Conservation (phyloP, 2,797 vertebrate species). For the Sebastes steindachneri region DNA sequence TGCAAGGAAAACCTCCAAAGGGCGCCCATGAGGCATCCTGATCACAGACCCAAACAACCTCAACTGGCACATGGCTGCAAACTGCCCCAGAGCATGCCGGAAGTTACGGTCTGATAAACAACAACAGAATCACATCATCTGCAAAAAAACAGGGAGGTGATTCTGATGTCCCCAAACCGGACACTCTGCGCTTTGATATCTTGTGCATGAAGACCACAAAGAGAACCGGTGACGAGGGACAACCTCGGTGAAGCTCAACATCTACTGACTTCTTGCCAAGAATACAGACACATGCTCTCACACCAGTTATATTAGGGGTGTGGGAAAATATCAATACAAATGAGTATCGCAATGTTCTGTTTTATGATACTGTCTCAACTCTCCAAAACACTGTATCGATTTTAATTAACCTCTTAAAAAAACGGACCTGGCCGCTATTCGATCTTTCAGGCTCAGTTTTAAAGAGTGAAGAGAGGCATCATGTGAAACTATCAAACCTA, state of each 20-base stretch:
- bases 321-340: accelerated
- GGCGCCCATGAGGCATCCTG: not conserved
- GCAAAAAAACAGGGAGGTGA: not conserved
- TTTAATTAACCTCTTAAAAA: no score
- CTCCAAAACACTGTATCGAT: no score
- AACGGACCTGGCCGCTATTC: accelerated
- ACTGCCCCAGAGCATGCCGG: not conserved
- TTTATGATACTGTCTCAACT: no score
- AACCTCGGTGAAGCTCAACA: not conserved
- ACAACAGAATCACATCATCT: not conserved
- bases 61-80: not conserved
- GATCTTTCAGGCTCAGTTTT: no score
- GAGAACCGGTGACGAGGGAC: not conserved
- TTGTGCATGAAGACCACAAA: not conserved
- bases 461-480: no score
- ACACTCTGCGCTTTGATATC: not conserved
- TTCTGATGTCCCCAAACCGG: no score
- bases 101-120: no score
- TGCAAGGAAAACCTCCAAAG: constrained; percentile 1
- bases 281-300: no score
- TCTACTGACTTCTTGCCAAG: not conserved
- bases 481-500: no score
- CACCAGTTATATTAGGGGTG: no score
- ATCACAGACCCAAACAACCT: not conserved
- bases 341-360: accelerated